Base-by-base conservation (phyloP, 2,888 invertebrate species). In the Nysson spinosus region DNA sequence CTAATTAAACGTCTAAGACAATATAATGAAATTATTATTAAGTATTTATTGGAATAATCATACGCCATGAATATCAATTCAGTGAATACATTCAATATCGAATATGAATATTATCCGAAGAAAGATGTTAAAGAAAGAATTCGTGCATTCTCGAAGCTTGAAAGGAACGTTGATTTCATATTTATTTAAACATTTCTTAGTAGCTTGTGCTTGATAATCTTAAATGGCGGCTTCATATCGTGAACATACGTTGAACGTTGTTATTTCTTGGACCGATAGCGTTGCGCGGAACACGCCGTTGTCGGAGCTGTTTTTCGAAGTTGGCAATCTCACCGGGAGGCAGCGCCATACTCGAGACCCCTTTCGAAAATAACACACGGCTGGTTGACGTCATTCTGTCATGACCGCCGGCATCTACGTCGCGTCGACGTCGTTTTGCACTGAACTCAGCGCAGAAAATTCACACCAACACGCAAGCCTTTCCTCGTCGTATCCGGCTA, bases 341-440 rank as follows among this genome's bases (percentile, higher is more conserved):
- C 44, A 50, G 35, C 60, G 79, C 62, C 46, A 20, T 50, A 49
- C 39, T 76, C 81, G 79, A 84, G 84, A 83, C 85, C 82, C 82
- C 85, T 86, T 86, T 86, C 85, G 84, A 86, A 86, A 86, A 86
- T 85, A 86, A 86, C 85, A 85, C 85, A 82, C 84, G 82, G 82
- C 76, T 78, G 84, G 83, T 80, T 86, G 85, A 86, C 86, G 86
- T 86, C 86, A 86, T 83, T 80, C 81, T 75, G 75, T 80, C 77
- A 80, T 72, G 73, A 74, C 64, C 77, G 87, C 85, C 85, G 87
- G 85, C 87, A 88, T 86, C 88, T 88, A 87, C 88, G 88, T 88
- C 88, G 88, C 88, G 88, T 88, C 89, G 82, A 73, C 69, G 47
- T 90, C 90, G 81, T 90, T 90, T 91, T 92, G 83, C 43, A 44